Percentiles rank a stretch among this genome's conserved stretches.
These are phyloP conservation scores for Heterocephalus glaber DNA, from an alignment of 2,113 vertebrate species.

Conservation along the genomic window DNA sequence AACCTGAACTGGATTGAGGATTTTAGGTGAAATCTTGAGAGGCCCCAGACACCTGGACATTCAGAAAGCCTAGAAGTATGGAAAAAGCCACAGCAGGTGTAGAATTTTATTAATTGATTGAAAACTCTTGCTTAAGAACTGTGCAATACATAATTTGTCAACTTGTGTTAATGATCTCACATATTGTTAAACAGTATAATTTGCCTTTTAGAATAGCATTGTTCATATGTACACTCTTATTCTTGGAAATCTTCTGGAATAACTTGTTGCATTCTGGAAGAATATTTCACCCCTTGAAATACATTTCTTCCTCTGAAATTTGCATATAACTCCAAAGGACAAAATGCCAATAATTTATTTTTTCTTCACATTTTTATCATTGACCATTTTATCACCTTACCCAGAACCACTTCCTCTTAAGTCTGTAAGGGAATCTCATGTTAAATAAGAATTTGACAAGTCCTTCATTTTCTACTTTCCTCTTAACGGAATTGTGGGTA, in stretches of 20 bases:
- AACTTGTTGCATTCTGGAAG: neutral
- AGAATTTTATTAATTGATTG: neutral
- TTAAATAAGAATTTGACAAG: constrained; percentile 25
- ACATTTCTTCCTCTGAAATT: neutral
- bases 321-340: neutral
- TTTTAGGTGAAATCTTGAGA: neutral
- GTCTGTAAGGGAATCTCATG: neutral
- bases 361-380: neutral
- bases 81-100: neutral
- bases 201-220: constrained; percentile 8
- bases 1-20: neutral
- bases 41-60: neutral
- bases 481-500: constrained; percentile 9
- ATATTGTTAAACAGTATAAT: neutral
- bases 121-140: constrained; percentile 13
- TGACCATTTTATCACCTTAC: neutral
- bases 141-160: neutral
- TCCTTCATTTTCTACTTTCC: constrained; percentile 16
- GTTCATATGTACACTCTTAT: neutral
- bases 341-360: neutral
- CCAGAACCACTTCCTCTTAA: neutral
- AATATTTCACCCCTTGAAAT: neutral
- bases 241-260: neutral
- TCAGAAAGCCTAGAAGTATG: neutral
- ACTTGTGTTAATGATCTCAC: neutral